phyloP scores from a whole-genome alignment of 2,797 vertebrate species.

The Poeciliopsis paucimaculata region DNA sequence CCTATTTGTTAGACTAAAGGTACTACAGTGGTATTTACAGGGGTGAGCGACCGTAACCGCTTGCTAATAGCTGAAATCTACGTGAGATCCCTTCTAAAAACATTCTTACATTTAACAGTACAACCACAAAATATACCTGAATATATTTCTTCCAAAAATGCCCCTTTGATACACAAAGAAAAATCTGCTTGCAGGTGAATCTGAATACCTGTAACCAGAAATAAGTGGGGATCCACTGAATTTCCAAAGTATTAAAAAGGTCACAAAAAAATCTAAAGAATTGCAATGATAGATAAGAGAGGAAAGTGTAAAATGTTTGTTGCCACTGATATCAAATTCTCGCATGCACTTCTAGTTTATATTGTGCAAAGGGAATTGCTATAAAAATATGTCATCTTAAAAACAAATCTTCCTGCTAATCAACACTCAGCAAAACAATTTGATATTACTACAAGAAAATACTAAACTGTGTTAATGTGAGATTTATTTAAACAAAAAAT shows the following conservation, averaged over 20 bases:
- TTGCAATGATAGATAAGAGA: background rate
- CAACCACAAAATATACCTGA: background rate
- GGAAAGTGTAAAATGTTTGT: background rate
- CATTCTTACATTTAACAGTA: background rate
- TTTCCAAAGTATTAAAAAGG: background rate
- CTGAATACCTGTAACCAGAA: too few species aligned
- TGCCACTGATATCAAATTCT: background rate
- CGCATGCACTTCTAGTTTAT: too few species aligned
- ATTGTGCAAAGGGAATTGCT: background rate
- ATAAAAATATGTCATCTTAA: background rate
- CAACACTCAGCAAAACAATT: background rate
- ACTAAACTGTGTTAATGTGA: background rate
- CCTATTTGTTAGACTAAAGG: background rate
- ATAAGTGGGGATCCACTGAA: background rate
- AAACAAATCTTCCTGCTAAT: background rate
- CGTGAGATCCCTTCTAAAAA: too few species aligned
- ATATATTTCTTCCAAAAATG: too few species aligned
- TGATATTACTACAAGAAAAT: background rate
- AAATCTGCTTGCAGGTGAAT: too few species aligned
- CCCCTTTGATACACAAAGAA: too few species aligned
- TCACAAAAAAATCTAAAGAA: background rate
- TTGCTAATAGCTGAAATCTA: too few species aligned
- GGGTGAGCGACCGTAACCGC: background rate
- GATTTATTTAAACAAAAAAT: background rate
- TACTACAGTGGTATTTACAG: background rate